A percentile compares a stretch with the other conserved stretches of the same genome.
Conservation (phyloP, 2,113 vertebrate genomes). For the Lamprologus sp. region DNA sequence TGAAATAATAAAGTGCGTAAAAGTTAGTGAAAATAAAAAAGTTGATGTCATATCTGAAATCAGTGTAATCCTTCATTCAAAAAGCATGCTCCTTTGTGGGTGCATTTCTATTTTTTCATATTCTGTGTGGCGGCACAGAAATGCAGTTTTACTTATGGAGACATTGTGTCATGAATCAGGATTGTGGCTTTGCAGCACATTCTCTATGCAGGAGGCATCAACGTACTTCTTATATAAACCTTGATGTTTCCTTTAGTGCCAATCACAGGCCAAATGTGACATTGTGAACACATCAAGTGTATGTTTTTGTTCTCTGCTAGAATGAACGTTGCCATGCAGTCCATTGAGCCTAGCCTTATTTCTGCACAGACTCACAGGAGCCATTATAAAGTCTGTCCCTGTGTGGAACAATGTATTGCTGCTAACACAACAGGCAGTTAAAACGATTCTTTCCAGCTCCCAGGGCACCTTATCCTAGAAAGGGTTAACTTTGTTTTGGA, state of each 20-base stretch:
- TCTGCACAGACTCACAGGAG: neutral
- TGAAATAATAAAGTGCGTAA: neutral
- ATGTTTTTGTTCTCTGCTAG: neutral
- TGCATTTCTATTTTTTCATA: neutral
- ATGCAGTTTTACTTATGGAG: neutral
- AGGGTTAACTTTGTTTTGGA: neutral
- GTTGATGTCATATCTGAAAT: neutral
- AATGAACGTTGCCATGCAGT: neutral
- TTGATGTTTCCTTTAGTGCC: neutral
- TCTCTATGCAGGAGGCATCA: neutral
- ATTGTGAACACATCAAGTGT: neutral
- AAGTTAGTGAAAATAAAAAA: neutral
- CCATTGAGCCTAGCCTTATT: neutral
- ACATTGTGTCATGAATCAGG: neutral
- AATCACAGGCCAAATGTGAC: neutral
- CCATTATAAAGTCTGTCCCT: neutral
- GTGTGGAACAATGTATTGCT: neutral
- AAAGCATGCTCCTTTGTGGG: neutral
- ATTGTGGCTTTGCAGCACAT: neutral
- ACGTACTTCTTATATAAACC: neutral
- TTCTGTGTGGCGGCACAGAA: neutral
- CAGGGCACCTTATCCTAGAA: neutral
- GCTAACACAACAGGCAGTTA: neutral
- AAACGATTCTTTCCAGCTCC: neutral
- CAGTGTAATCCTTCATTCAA: neutral